Base-by-base conservation (phyloP, 2,797 vertebrate genomes). In the Microcaecilia unicolor region DNA sequence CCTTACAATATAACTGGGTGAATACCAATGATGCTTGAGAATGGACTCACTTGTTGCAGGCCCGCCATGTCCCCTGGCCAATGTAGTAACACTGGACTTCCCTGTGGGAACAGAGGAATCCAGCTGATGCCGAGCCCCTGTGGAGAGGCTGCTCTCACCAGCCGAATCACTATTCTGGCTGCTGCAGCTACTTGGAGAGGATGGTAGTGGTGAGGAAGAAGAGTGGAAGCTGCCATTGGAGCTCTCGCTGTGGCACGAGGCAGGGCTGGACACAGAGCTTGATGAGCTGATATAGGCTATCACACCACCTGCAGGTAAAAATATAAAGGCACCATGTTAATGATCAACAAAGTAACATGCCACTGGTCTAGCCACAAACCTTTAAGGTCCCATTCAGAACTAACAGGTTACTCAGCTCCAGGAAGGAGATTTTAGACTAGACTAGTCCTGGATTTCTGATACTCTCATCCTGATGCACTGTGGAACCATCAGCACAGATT, bases 231-330 rank as follows among this genome's bases (percentile, higher is more conserved):
- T 68, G 28, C 80, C 70, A 61, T 81, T 78, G 22, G 89, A 88
- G 64, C 88, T 82, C 62, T 88, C 88, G 28, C 81, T 91, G 76
- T 91, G 71, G 48, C 85, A 89, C 37, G 91, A 89, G 52, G 90
- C 91, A 6, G 87, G 88, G 67, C 87, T 89, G 51, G 90, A 87
- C 60, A 87, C 79, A 6, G 90, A 87, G 74, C 87, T 84, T 6
- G 93, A 94, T 51, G 92, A 96, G 67, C 91, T 91, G 68, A 96
- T 91, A 44, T 97, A 98, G 61, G 95, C 85, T 30, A 99, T 99
- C 55, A 99, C 95, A 43, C 95, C 89, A 58, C 90, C 95, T 99
- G 43, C 44, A 67, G 73, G 61, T 66, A n/a, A 55, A 34, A 18
- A 14, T 9, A 28, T 10, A 5, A n/a, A 31, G 12, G n/a, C n/a